Conservation (phyloP, 2,113 vertebrate genomes). For the Sakesphorus luctuosus region DNA sequence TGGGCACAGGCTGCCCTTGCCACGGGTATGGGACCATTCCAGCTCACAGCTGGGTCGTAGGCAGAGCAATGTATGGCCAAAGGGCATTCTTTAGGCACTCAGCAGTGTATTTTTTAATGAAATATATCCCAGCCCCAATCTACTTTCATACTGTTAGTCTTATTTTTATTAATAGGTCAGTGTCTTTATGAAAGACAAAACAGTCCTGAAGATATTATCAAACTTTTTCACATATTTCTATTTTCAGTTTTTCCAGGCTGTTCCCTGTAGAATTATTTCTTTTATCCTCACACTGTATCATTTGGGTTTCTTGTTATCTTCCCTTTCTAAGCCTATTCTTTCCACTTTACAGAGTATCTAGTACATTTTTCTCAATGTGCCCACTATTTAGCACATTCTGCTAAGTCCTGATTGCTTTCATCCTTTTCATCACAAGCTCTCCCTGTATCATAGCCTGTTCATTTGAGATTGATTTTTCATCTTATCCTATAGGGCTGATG, state of each 20-base stretch:
- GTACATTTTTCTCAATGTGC: neutral
- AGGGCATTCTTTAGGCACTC: neutral
- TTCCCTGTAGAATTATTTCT: neutral
- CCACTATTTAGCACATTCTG: neutral
- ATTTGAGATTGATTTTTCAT: neutral
- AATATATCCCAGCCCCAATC: neutral
- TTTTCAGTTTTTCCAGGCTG: neutral
- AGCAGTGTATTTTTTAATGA: neutral
- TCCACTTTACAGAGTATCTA: neutral
- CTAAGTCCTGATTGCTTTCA: neutral
- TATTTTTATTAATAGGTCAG: neutral
- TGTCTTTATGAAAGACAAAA: neutral
- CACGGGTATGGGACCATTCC: neutral
- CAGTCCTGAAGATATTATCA: neutral
- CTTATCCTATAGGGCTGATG: neutral
- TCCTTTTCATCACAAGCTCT: neutral
- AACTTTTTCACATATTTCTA: neutral
- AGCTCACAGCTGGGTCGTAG: neutral
- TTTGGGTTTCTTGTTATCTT: neutral
- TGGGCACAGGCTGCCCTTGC: neutral
- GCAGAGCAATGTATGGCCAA: neutral
- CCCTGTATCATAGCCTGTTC: neutral
- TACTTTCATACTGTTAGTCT: neutral
- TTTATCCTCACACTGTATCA: neutral
- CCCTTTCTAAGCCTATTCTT: neutral